Conservation (phyloP, 2,797 vertebrate genomes). For the Pseudochromis fuscus region DNA sequence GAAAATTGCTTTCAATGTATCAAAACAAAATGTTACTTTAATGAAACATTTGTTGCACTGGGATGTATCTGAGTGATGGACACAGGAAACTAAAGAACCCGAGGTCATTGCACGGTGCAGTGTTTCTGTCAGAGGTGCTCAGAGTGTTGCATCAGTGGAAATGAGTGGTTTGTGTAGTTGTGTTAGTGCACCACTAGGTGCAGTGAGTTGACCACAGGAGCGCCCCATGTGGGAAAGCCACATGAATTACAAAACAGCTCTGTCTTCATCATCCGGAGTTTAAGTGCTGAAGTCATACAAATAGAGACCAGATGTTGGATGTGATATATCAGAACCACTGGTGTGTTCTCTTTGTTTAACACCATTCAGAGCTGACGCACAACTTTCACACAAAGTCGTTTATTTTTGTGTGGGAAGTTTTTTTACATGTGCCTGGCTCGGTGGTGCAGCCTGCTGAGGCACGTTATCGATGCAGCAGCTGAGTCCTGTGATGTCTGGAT, state of each 20-base stretch:
- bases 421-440: conserved; percentile 24
- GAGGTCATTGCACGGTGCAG: not conserved
- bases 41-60: too few species aligned
- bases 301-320: conserved; percentile 43
- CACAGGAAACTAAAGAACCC: not conserved
- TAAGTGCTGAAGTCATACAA: conserved; percentile 31
- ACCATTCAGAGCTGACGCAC: conserved; percentile 19
- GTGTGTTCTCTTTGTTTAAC: conserved; percentile 10
- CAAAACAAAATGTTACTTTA: too few species aligned
- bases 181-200: conserved; percentile 62
- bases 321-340: conserved; percentile 18
- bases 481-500: conserved; percentile 37
- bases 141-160: not conserved
- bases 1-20: too few species aligned
- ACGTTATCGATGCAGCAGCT: conserved; percentile 40
- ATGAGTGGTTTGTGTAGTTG: conserved; percentile 42
- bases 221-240: conserved; percentile 22
- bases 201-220: conserved; percentile 49
- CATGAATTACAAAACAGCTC: conserved; percentile 24
- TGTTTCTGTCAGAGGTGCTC: not conserved
- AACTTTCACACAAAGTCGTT: conserved; percentile 17
- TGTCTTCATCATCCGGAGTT: conserved; percentile 25
- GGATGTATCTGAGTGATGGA: not conserved
- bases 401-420: conserved; percentile 25
- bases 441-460: conserved; percentile 34